These are phyloP conservation scores for Psix sp. DNA, from an alignment of 1,140 invertebrate species.

Conservation along the genomic window DNA sequence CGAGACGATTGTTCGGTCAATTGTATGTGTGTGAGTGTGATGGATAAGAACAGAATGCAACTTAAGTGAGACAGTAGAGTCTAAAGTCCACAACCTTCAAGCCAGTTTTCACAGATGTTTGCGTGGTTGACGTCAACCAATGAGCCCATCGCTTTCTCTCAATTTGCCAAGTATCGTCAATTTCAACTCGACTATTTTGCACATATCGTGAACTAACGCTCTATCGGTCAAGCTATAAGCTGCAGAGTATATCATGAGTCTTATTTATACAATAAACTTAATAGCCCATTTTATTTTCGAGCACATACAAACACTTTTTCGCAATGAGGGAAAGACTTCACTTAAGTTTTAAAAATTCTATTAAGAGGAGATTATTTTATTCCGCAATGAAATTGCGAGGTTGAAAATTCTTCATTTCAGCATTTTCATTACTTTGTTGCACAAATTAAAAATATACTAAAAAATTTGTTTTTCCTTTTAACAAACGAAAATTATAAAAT, in stretches of 20 bases:
- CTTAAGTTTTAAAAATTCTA: no score
- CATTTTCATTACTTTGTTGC: no score
- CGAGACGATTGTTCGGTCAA: slow-evolving; percentile 30
- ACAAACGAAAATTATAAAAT: no score
- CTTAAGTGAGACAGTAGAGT: slow-evolving; percentile 31
- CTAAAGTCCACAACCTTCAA: slow-evolving; percentile 61
- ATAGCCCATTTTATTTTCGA: no score
- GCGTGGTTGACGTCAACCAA: slow-evolving; percentile 56
- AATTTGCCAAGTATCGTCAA: slow-evolving; percentile 49
- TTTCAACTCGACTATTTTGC: slow-evolving; percentile 51
- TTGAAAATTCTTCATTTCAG: no score
- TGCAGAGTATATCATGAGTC: background rate
- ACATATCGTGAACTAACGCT: slow-evolving; percentile 3
- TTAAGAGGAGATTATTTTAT: no score
- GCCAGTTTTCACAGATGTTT: slow-evolving; percentile 59
- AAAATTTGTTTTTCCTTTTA: no score
- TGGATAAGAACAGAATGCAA: slow-evolving; percentile 4
- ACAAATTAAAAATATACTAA: no score
- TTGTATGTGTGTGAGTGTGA: slow-evolving; percentile 9
- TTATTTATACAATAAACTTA: no score
- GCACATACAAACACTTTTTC: no score
- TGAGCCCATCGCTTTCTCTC: slow-evolving; percentile 59
- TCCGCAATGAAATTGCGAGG: no score
- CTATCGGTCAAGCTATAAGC: background rate
- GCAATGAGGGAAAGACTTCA: no score